Base-by-base conservation (phyloP, 2,888 invertebrate species). In the Dastarcus helophoroides region DNA sequence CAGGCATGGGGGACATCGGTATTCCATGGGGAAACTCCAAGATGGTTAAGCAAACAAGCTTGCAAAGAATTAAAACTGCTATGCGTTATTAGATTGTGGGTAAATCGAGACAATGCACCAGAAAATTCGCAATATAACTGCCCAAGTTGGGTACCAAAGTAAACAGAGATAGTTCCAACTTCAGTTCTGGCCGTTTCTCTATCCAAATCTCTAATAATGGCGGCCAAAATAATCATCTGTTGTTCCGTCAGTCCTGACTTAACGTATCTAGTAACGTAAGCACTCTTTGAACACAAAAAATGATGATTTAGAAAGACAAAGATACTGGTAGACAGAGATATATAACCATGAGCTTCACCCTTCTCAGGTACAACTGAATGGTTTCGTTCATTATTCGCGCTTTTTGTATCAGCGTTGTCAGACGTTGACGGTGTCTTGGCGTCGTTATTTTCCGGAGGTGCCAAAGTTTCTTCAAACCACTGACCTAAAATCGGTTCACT, bases 401-500 rank as follows among this genome's bases (percentile, higher is more conserved):
- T 59, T 40, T 67, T 66, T 14, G 57, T 56, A 12, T 64, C 63
- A 4, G 67, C 65, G 46, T 64, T 65, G 29, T 66, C 61, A 19
- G 68, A 69, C 10, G 63, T 57, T n/a, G 68, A 46, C 3, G 67
- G 63, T 2, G 65, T 56, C 32, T 70, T 69, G 21, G 67, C 66
- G 42, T 76, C 80, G 0, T 67, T 59, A 6, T 70, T 68, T 41
- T 82, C 80, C 1, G 79, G 77, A 2, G 89, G 86, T 13, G 86
- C 85, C 7, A 93, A 66, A 0, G 90, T 89, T 53, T 91, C 89
- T 56, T 93, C 91, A 62, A 94, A 89, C 91, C 91, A 93, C 43
- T 88, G 76, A 0, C 93, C 93, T 45, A 89, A 69, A 37, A 89
- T 73, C 3, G 86, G 84, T 61, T 89, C 88, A 58, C 80, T 81